Evolutionary conservation across 2,797 vertebrate genomes (phyloP).

Genomic region (Craterocephalus amniculus): DNA sequence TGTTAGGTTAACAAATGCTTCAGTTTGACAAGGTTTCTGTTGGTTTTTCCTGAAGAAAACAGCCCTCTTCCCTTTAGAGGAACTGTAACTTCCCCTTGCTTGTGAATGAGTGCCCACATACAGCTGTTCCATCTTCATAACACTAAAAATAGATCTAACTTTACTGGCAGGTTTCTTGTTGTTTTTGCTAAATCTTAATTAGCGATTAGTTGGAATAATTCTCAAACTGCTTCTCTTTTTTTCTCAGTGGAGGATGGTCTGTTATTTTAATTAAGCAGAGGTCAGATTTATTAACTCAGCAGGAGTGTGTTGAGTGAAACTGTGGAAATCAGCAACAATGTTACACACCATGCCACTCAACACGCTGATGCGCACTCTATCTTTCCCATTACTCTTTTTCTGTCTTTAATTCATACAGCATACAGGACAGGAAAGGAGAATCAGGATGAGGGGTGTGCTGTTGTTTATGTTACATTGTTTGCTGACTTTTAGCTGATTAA

Average conservation of each 20-base stretch:
- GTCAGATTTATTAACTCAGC: constrained; percentile 86
- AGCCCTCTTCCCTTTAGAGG: constrained; percentile 30
- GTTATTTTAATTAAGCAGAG: constrained; percentile 87
- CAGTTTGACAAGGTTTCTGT: constrained; percentile 37
- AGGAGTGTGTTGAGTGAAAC: constrained; percentile 75
- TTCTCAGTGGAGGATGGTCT: constrained; percentile 78
- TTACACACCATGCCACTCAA: constrained; percentile 56
- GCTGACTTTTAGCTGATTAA: constrained; percentile 55
- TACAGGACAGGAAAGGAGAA: constrained; percentile 25
- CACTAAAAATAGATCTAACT: constrained; percentile 74
- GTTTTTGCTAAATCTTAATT: constrained; percentile 82
- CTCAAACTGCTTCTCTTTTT: constrained; percentile 71
- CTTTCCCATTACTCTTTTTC: background rate
- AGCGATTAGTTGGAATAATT: constrained; percentile 83
- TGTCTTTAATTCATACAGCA: constrained; percentile 30
- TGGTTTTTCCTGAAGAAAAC: constrained; percentile 35
- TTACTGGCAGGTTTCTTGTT: constrained; percentile 75
- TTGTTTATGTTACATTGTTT: constrained; percentile 54
- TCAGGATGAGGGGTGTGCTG: constrained; percentile 15
- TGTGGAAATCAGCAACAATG: constrained; percentile 70
- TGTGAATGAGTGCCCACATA: constrained; percentile 30
- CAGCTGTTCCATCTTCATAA: constrained; percentile 47
- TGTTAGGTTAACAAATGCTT: constrained; percentile 33
- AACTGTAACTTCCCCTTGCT: constrained; percentile 40
- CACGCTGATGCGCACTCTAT: constrained; percentile 48